Percentiles rank a stretch among this genome's conserved stretches.
Conservation (phyloP, 2,797 vertebrate genomes). For the Typhlichthys subterraneus region DNA sequence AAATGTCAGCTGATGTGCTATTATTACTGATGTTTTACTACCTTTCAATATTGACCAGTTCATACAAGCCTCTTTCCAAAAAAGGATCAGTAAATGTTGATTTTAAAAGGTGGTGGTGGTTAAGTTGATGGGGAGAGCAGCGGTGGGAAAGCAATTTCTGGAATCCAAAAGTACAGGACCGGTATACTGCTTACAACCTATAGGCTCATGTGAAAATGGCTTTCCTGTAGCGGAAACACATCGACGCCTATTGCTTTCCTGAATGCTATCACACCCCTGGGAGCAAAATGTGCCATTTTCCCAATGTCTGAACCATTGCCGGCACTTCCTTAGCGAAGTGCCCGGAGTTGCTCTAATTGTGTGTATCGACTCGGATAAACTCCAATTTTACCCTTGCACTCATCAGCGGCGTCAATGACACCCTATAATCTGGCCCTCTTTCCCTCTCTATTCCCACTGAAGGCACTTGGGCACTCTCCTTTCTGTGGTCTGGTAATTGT, state of each 20-base stretch:
- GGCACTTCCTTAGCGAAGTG: constrained; percentile 24
- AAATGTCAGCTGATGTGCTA: not conserved
- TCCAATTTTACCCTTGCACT: constrained; percentile 51
- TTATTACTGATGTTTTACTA: not conserved
- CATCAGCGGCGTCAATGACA: constrained; percentile 56
- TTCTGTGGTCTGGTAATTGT: constrained; percentile 69
- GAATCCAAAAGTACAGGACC: not conserved
- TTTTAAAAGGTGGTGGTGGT: not conserved
- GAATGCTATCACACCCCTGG: not conserved
- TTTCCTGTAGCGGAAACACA: constrained; percentile 16
- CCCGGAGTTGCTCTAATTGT: constrained; percentile 50
- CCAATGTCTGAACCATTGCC: constrained; percentile 15
- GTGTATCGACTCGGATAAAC: constrained; percentile 44
- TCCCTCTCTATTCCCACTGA: constrained; percentile 34
- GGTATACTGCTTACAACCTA: too few relatives aligned
- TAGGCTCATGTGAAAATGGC: not conserved
- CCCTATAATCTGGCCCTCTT: constrained; percentile 68
- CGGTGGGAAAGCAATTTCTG: not conserved
- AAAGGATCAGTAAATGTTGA: not conserved
- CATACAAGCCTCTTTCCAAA: not conserved
- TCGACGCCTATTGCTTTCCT: constrained; percentile 10
- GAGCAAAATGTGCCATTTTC: not conserved
- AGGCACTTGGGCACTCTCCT: constrained; percentile 61
- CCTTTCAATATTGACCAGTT: not conserved
- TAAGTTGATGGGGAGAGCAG: too few relatives aligned